Percentiles rank a stretch among this genome's conserved stretches.
These are phyloP conservation scores for Drosophila yooni DNA, from an alignment of 2,888 invertebrate species.

Conservation along the genomic window DNA sequence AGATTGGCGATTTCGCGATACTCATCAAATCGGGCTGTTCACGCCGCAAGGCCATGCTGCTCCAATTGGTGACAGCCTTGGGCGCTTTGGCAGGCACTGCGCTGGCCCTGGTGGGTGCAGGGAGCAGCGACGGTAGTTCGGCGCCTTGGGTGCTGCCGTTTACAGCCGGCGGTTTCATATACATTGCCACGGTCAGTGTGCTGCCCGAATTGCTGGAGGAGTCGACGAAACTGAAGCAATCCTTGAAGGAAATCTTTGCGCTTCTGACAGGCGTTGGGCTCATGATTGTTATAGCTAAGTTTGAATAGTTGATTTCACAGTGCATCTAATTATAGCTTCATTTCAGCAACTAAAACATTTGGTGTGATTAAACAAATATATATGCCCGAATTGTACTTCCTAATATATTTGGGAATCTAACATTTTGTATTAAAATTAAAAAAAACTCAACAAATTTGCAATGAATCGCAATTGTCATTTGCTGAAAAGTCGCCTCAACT, in stretches of 20 bases:
- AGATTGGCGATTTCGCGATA: constrained; percentile 99
- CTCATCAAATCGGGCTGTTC: constrained; percentile 98
- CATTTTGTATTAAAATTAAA: not conserved
- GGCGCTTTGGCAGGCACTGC: constrained; percentile 97
- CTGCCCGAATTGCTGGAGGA: constrained; percentile 98
- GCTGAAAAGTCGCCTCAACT: not conserved
- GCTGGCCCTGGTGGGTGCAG: constrained; percentile 94
- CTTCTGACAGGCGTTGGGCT: constrained; percentile 95
- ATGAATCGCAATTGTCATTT: not conserved
- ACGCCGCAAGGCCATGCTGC: constrained; percentile 95
- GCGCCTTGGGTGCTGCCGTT: constrained; percentile 95
- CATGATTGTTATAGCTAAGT: constrained; percentile 96
- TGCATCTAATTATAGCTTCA: not conserved
- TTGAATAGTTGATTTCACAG: constrained; percentile 70
- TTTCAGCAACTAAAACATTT: constrained; percentile 5
- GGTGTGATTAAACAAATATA: constrained; percentile 1
- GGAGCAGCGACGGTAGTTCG: constrained; percentile 88
- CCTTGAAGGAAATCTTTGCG: constrained; percentile 95
- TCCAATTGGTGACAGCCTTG: constrained; percentile 97
- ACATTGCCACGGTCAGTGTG: constrained; percentile 99
- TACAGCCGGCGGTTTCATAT: constrained; percentile 99
- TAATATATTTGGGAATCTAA: constrained; percentile 2
- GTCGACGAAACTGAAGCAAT: constrained; percentile 93
- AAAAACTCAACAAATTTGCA: not conserved
- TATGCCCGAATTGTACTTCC: constrained; percentile 20